Evolutionary conservation across 2,113 vertebrate species (phyloP), one percentile per base, ranked within the genome.

Genomic region (Dicentrarchus labrax): DNA sequence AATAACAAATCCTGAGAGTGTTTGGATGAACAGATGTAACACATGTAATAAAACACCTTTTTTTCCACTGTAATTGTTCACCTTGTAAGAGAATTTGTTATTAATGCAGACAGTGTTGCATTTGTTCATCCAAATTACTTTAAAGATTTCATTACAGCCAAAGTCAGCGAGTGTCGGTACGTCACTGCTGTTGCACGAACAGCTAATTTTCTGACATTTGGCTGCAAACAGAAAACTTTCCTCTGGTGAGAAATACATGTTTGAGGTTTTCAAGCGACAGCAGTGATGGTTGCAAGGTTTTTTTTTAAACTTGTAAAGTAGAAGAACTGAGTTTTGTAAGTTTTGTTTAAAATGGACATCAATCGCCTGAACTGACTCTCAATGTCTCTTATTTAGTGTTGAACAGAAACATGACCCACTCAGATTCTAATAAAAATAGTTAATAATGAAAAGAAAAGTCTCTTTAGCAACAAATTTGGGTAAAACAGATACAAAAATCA

Each of bases 281-380:
- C 80, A 84, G 65, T 16, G 6, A 78, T 38, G 10, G 21, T 50
- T 38, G 60, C 16, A 24, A 75, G 60, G 39, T 76, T 71, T 85
- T 60, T 39, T 57, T 75, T 65, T 45, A 21, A 86, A 84, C 92
- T 90, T 90, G 87, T 88, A 92, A 95, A 95, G 94, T 91, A 94
- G 94, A 95, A 94, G 93, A 94, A 95, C 93, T 92, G 93, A 95
- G 94, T 94, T 92, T 92, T 89, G 79, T 90, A 45, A 30, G 30
- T 30, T 30, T 30, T 30, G 30, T 30, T 30, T 30, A 30, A 30
- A 30, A 30, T 3, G 30, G 30, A 59, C 43, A 74, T 56, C 53
- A 43, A n/a, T 41, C 41, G 15, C n/a, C 41, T 53, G 47, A 72
- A 83, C 78, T 67, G 74, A 57, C 69, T 75, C 30, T 45, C 21